phyloP scores from a whole-genome alignment of 1,140 invertebrate species.

The Brachionus paranguensis region DNA sequence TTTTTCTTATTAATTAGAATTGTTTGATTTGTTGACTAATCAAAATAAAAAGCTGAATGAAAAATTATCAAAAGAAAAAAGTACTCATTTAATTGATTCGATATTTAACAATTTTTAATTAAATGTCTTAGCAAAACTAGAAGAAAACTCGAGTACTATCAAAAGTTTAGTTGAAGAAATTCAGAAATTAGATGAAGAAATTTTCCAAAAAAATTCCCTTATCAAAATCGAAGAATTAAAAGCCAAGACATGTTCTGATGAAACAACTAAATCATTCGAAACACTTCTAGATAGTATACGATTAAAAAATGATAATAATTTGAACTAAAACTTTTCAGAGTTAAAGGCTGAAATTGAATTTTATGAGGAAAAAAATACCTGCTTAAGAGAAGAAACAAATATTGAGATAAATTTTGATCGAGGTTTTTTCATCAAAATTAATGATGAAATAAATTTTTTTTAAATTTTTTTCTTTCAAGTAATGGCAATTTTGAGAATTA shows the following conservation, averaged over 20 bases:
- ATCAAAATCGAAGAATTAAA: conserved; percentile 12
- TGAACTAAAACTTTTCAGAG: not conserved
- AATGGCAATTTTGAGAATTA: not conserved
- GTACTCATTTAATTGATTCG: not conserved
- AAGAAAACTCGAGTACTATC: not conserved
- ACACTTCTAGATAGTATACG: not conserved
- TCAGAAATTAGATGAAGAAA: not conserved
- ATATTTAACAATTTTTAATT: not conserved
- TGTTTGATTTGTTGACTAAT: not conserved
- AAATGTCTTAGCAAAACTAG: not conserved
- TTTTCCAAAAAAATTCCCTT: not conserved
- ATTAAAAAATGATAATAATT: not conserved
- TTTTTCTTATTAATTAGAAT: not conserved
- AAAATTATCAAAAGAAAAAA: not conserved
- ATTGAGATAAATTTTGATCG: not conserved
- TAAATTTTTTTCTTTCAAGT: not conserved
- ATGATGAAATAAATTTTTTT: not conserved
- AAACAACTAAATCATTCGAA: not conserved
- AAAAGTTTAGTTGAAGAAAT: not conserved
- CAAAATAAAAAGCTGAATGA: not conserved
- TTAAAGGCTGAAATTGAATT: not conserved
- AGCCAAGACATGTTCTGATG: not conserved
- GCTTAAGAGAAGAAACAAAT: not conserved
- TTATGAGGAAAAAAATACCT: not conserved
- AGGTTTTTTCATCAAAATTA: not conserved